A percentile compares a stretch with the other conserved stretches of the same genome.
Conservation (phyloP, 1,140 invertebrate genomes). For the Bombus consobrinus region DNA sequence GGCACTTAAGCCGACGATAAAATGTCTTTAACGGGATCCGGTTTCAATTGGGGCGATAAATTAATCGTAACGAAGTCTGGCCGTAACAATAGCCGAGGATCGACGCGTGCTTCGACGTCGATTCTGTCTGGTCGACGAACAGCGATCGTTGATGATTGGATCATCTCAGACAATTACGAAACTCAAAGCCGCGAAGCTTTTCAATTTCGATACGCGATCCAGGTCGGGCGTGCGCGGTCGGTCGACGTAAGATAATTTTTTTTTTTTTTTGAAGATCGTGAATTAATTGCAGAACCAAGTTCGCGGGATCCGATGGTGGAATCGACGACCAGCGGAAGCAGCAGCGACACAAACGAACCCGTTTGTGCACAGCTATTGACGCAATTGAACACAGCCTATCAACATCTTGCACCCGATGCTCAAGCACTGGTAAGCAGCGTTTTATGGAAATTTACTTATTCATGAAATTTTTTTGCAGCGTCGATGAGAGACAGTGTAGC, state of each 20-base stretch:
- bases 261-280: background rate
- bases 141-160: background rate
- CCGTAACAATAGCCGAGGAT: background rate
- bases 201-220: background rate
- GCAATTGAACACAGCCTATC: slow-evolving; percentile 81
- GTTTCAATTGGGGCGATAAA: slow-evolving; percentile 47
- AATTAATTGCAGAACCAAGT: slow-evolving; percentile 76
- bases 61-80: slow-evolving; percentile 25
- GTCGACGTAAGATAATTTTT: background rate
- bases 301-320: slow-evolving; percentile 82
- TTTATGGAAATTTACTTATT: background rate
- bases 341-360: slow-evolving; percentile 79
- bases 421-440: slow-evolving; percentile 78
- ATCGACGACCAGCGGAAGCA: slow-evolving; percentile 78
- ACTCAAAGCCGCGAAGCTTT: background rate
- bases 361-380: slow-evolving; percentile 81
- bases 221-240: background rate
- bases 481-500: background rate
- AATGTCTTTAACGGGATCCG: slow-evolving; percentile 50
- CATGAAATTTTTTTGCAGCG: background rate
- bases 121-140: background rate
- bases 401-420: slow-evolving; percentile 81
- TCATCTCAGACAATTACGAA: background rate
- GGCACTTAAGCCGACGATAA: slow-evolving; percentile 14
- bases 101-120: background rate